Percentiles rank a stretch among this genome's conserved stretches.
Evolutionary conservation across 2,113 vertebrate species (phyloP).

Genomic region (Muntiacus reevesi): DNA sequence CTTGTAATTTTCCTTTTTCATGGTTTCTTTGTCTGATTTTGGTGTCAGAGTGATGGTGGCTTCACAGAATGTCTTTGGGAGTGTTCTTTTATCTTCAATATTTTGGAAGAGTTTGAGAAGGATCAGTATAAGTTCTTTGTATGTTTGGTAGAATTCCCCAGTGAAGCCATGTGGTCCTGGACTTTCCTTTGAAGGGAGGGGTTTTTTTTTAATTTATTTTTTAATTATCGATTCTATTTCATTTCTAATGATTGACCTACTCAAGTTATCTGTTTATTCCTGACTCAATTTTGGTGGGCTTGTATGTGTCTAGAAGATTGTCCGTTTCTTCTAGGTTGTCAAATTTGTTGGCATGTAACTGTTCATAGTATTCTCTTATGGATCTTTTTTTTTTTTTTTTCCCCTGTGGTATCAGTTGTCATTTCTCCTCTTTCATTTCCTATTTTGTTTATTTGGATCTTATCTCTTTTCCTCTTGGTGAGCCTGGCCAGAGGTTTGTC

Average conservation of each 20-base stretch:
- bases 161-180: not conserved
- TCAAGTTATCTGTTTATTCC: not conserved
- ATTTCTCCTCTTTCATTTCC: not conserved
- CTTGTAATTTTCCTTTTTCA: not conserved
- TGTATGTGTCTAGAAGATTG: not conserved
- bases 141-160: not conserved
- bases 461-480: not conserved
- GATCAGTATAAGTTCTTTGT: not conserved
- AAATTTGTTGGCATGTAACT: not conserved
- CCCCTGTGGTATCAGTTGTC: not conserved
- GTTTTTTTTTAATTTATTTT: not conserved
- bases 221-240: not conserved
- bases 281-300: not conserved
- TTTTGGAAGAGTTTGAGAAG: not conserved
- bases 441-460: not conserved
- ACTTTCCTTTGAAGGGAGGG: not conserved
- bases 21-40: not conserved
- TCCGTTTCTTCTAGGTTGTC: not conserved
- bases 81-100: not conserved
- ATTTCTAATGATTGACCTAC: not conserved
- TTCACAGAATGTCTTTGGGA: not conserved
- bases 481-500: not conserved
- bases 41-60: not conserved
- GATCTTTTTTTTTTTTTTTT: not conserved
- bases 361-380: not conserved